Base-by-base conservation (phyloP, 2,888 invertebrate species). In the Sminthurides aquaticus region DNA sequence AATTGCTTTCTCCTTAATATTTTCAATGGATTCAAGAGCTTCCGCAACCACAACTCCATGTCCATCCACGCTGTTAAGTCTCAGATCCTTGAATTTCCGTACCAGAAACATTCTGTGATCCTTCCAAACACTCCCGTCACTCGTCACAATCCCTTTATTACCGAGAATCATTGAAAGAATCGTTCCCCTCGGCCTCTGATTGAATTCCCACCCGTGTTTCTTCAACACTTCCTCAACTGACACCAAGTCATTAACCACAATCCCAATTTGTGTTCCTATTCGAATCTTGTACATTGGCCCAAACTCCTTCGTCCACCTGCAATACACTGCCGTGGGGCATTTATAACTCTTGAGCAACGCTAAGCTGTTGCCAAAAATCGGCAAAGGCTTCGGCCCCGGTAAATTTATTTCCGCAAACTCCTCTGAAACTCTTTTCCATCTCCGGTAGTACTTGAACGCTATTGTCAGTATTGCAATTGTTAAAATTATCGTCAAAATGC, bases 141-240 rank as follows among this genome's bases (percentile, higher is more conserved):
- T 57, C 1, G 57, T 57, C 2, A 57, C 57, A n/a, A 57, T 26
- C 2, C 57, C 57, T 20, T 57, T 57, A 18, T 57, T 57, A 3
- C 57, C 57, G n/a, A 57, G 27, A 3, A 57, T 57, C 8, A 57
- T 28, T 2, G 57, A 57, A 2, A 57, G 57, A 2, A 57, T 20
- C 3, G 57, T 57, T 57, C 57, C 57, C 8, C 57, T 26, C 3
- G 57, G 57, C 11, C 57, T 24, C 2, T 26, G 27, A 57, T 57
- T 24, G 18, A 26, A 57, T 57, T 26, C 27, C 15, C 11, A 28
- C 2, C 57, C 57, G 2, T 27, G 28, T 2, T 20, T 26, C 18
- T n/a, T 57, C n/a, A 57, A 28, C 8, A 26, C n/a, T 28, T n/a
- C n/a, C 15, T 57, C 28, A 5, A 57, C 24, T n/a, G 27, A 27